phyloP scores from a whole-genome alignment of 1,140 invertebrate genomes.

The Ericerus pela region DNA sequence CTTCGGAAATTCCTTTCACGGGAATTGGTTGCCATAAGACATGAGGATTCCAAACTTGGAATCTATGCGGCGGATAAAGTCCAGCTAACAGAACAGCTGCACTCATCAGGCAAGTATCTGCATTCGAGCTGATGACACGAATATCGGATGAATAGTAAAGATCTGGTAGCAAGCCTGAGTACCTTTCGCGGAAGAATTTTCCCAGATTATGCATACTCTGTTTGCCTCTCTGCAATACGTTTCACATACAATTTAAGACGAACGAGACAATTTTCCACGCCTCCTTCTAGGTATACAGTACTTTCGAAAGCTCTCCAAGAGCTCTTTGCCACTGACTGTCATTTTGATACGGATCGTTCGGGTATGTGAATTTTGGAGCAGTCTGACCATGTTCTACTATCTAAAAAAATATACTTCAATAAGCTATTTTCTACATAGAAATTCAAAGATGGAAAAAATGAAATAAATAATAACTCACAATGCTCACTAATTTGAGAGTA shows the following conservation, averaged over 20 bases:
- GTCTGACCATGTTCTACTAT: background rate
- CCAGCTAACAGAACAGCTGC: conserved; percentile 65
- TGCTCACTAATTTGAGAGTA: background rate
- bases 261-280: no score
- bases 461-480: background rate
- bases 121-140: conserved; percentile 50
- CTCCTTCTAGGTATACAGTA: background rate
- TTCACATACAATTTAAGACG: no score
- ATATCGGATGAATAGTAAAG: conserved; percentile 45
- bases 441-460: background rate
- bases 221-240: conserved; percentile 9
- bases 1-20: conserved; percentile 52
- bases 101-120: conserved; percentile 73
- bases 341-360: conserved; percentile 27
- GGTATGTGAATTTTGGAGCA: conserved; percentile 1
- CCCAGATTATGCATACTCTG: conserved; percentile 7
- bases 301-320: conserved; percentile 61
- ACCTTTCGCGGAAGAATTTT: conserved; percentile 13
- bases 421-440: background rate
- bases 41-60: conserved; percentile 52
- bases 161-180: conserved; percentile 26
- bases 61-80: conserved; percentile 54
- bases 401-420: background rate
- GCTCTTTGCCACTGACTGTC: conserved; percentile 53
- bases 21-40: conserved; percentile 78